A percentile compares a stretch with the other conserved stretches of the same genome.
These are phyloP conservation scores for Cercopithecus mona DNA, from an alignment of 2,113 vertebrate species.

Conservation along the genomic window DNA sequence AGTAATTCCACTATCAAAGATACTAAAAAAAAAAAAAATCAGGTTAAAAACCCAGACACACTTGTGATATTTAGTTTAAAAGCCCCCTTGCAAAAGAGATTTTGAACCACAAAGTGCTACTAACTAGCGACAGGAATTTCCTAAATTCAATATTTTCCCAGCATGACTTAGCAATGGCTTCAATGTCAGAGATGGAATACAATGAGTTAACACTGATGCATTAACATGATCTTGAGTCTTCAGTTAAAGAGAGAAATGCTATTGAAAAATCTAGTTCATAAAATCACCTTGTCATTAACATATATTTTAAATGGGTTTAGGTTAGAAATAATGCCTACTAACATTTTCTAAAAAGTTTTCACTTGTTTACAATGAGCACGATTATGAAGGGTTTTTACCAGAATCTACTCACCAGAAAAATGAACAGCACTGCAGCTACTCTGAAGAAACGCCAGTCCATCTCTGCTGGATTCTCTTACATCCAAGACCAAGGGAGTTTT, in stretches of 20 bases:
- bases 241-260: conserved; percentile 57
- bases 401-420: conserved; percentile 84
- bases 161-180: conserved; percentile 2
- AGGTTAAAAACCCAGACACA: neutral
- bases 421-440: conserved; percentile 76
- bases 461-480: conserved; percentile 76
- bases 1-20: neutral
- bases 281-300: conserved; percentile 66
- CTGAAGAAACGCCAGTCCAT: conserved; percentile 85
- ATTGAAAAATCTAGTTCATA: conserved; percentile 59
- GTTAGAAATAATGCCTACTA: conserved; percentile 12
- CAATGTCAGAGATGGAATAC: neutral
- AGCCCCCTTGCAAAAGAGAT: neutral
- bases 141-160: neutral
- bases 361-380: neutral
- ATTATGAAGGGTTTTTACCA: conserved; percentile 36
- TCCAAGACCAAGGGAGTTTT: conserved; percentile 80
- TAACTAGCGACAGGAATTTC: neutral
- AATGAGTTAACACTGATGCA: neutral
- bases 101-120: neutral
- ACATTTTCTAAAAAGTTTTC: conserved; percentile 19
- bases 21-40: neutral
- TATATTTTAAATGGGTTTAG: conserved; percentile 60
- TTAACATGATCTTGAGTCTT: neutral
- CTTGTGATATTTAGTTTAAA: neutral